Conservation (phyloP, 2,113 vertebrate genomes). For the Notiomystis cincta region DNA sequence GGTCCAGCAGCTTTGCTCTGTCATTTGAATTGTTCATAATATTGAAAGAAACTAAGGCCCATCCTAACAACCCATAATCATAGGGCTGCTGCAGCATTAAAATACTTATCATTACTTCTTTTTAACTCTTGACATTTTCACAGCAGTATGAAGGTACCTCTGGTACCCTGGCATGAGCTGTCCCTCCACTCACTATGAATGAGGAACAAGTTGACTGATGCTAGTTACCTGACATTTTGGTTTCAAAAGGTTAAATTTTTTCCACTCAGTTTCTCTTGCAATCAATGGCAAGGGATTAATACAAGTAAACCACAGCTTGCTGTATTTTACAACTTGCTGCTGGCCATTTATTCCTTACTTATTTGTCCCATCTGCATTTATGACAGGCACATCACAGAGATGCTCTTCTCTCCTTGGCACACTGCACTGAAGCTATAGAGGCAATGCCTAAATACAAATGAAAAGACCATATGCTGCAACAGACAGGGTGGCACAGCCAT, state of each 20-base stretch:
- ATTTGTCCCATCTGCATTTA: conserved; percentile 17
- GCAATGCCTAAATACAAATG: not conserved
- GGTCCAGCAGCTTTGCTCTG: not conserved
- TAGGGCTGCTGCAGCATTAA: not conserved
- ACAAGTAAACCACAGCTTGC: not conserved
- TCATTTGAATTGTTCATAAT: not conserved
- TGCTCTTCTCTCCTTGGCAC: not conserved
- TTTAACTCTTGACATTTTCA: conserved; percentile 52
- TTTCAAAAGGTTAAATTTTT: conserved; percentile 39
- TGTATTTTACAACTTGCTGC: conserved; percentile 8
- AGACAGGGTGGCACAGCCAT: not conserved
- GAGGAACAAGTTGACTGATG: not conserved
- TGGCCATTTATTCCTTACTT: not conserved
- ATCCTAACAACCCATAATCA: not conserved
- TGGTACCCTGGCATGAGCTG: not conserved
- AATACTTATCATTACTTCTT: not conserved
- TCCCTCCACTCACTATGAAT: not conserved
- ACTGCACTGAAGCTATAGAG: not conserved
- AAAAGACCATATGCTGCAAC: not conserved
- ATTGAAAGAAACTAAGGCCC: not conserved
- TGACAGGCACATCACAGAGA: not conserved
- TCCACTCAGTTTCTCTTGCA: not conserved
- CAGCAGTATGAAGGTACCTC: not conserved
- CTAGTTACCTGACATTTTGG: conserved; percentile 11
- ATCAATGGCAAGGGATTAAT: conserved; percentile 14